These are phyloP conservation scores for Notolabrus celidotus DNA, from an alignment of 2,797 vertebrate genomes.

Conservation along the genomic window DNA sequence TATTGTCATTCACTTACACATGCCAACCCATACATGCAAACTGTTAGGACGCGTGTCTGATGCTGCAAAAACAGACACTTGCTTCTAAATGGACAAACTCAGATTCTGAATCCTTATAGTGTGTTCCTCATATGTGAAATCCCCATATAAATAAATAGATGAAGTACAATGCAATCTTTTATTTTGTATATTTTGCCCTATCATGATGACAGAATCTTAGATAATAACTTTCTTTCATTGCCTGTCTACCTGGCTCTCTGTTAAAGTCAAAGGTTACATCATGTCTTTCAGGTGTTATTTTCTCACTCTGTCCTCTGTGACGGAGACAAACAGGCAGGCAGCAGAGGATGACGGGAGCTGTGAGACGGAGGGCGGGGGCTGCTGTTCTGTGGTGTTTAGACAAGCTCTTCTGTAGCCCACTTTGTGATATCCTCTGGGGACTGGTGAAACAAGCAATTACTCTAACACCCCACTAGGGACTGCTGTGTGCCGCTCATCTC, in stretches of 20 bases:
- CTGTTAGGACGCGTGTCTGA: no score
- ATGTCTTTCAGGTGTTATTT: neutral
- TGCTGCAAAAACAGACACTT: neutral
- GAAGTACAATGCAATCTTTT: neutral
- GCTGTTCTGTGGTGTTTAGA: constrained; percentile 39
- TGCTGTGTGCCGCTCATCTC: constrained; percentile 67
- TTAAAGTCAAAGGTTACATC: constrained; percentile 6
- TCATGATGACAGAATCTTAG: neutral
- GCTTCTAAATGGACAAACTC: neutral
- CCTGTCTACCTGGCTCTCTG: neutral
- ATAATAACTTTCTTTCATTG: neutral
- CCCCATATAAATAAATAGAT: neutral
- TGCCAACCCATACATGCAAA: neutral
- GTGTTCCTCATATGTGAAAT: neutral
- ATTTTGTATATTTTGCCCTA: neutral
- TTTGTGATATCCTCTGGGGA: constrained; percentile 53
- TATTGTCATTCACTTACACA: neutral
- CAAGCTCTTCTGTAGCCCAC: constrained; percentile 30
- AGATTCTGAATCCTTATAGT: neutral
- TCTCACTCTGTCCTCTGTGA: constrained; percentile 13
- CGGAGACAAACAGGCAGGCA: constrained; percentile 21
- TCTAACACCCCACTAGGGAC: constrained; percentile 76
- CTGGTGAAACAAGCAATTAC: constrained; percentile 72
- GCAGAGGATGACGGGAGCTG: constrained; percentile 30
- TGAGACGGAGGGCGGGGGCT: constrained; percentile 25